Conservation (phyloP, 2,888 invertebrate genomes). For the Troilus luridus region DNA sequence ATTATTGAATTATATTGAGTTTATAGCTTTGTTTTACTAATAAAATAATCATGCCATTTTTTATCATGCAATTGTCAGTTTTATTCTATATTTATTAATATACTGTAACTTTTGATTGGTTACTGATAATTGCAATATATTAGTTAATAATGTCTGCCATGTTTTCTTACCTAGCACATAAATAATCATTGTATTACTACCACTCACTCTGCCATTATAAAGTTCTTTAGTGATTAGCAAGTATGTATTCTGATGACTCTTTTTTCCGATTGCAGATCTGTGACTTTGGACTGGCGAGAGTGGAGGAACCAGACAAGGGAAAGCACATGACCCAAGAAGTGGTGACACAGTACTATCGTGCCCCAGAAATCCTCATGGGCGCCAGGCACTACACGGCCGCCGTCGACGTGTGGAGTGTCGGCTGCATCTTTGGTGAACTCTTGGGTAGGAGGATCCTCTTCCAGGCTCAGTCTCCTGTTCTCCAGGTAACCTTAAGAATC, state of each 20-base stretch:
- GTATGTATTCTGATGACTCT: neutral
- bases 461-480: constrained; percentile 98
- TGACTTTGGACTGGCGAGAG: constrained; percentile 98
- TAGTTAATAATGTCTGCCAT: too few species aligned
- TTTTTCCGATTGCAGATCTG: constrained; percentile 80
- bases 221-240: neutral
- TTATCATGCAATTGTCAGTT: too few species aligned
- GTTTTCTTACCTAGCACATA: too few species aligned
- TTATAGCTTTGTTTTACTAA: too few species aligned
- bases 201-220: too few species aligned
- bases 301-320: constrained; percentile 94
- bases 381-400: constrained; percentile 96
- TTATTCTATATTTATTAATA: too few species aligned
- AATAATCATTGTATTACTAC: too few species aligned
- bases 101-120: too few species aligned
- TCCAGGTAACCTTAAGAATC: constrained; percentile 77
- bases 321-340: constrained; percentile 99
- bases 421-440: constrained; percentile 98
- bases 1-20: too few species aligned
- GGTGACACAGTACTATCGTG: constrained; percentile 99
- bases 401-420: constrained; percentile 99
- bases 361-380: constrained; percentile 99
- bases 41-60: too few species aligned
- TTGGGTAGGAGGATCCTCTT: constrained; percentile 96
- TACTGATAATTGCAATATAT: too few species aligned